Conservation (phyloP, 2,888 invertebrate genomes). For the Adineta ricciae region DNA sequence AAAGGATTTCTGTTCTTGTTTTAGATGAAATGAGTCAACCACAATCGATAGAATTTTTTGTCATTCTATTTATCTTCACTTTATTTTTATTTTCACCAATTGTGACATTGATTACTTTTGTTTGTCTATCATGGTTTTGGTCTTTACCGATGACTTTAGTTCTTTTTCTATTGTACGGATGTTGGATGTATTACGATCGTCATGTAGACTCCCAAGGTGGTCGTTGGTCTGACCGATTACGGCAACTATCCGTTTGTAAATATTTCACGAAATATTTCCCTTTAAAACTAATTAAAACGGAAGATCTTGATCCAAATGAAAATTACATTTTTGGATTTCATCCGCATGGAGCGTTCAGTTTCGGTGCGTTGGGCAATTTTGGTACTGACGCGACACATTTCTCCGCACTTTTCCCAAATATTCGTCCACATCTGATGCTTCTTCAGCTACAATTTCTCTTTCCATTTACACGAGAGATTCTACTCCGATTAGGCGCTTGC, state of each 20-base stretch:
- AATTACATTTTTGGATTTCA: conserved; percentile 58
- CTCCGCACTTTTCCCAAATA: conserved; percentile 50
- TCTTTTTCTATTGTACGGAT: background rate
- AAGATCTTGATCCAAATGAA: background rate
- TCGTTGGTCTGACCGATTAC: background rate
- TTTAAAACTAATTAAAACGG: background rate
- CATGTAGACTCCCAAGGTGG: conserved; percentile 36
- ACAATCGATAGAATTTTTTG: background rate
- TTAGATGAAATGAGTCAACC: background rate
- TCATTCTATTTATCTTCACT: background rate
- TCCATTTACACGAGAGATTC: conserved; percentile 61
- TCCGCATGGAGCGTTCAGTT: conserved; percentile 80
- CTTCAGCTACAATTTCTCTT: conserved; percentile 64
- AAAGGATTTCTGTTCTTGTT: background rate
- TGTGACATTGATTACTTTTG: background rate
- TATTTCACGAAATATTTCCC: background rate
- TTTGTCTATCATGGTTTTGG: background rate
- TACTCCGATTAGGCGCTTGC: conserved; percentile 39
- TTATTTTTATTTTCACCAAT: background rate
- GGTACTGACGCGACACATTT: conserved; percentile 58
- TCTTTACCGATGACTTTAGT: background rate
- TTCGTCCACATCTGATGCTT: conserved; percentile 55
- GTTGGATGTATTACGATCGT: conserved; percentile 48
- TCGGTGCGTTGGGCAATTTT: conserved; percentile 70
- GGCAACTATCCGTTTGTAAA: background rate